phyloP scores from a whole-genome alignment of 2,888 invertebrate species.

The Aethes cnicana region DNA sequence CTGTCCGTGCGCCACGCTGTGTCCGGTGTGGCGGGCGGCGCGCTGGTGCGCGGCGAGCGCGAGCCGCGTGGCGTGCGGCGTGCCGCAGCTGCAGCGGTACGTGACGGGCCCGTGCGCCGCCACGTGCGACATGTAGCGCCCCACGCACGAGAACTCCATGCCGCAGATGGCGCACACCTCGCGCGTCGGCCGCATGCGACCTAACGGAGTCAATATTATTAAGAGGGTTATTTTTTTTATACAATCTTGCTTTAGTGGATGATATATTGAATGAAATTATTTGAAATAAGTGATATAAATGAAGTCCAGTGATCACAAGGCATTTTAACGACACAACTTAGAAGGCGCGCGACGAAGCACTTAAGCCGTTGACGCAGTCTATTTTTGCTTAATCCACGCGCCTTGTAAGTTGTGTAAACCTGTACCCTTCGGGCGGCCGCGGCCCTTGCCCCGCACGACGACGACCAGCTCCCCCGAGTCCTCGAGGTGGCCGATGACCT shows the following conservation, averaged over 20 bases:
- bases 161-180: slow-evolving; percentile 76
- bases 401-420: too few relatives aligned
- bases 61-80: slow-evolving; percentile 68
- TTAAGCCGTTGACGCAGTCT: too few relatives aligned
- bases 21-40: slow-evolving; percentile 77
- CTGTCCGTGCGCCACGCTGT: slow-evolving; percentile 52
- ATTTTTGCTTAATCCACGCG: too few relatives aligned
- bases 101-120: slow-evolving; percentile 83
- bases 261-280: too few relatives aligned
- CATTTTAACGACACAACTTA: too few relatives aligned
- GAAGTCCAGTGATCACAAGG: too few relatives aligned
- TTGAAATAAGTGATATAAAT: too few relatives aligned
- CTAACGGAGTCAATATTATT: too few relatives aligned
- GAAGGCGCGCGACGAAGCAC: too few relatives aligned
- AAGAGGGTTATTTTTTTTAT: too few relatives aligned
- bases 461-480: slow-evolving; percentile 85
- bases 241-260: too few relatives aligned
- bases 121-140: slow-evolving; percentile 81
- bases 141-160: slow-evolving; percentile 67
- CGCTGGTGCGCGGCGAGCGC: slow-evolving; percentile 82
- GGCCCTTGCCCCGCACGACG: slow-evolving; percentile 80
- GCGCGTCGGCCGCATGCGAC: slow-evolving; percentile 58
- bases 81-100: slow-evolving; percentile 83
- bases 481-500: slow-evolving; percentile 87
- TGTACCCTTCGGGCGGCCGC: slow-evolving; percentile 80